Conservation (phyloP, 2,113 vertebrate genomes). For the Forbesichthys agassizii region DNA sequence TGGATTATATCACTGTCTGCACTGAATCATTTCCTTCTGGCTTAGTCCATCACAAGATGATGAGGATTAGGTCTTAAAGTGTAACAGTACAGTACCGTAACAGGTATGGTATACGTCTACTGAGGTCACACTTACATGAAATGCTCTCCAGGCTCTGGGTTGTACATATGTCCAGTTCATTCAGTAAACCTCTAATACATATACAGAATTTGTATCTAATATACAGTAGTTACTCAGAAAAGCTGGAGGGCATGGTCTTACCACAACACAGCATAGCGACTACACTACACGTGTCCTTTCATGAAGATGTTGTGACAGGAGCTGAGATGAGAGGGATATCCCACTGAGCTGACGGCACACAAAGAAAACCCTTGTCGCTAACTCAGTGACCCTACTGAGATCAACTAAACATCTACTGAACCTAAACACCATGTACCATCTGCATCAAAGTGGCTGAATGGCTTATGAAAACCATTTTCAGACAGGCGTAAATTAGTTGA, state of each 20-base stretch:
- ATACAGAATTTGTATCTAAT: conserved; percentile 11
- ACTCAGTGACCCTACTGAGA: conserved; percentile 17
- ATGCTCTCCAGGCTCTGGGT: not conserved
- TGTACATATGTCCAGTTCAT: conserved; percentile 11
- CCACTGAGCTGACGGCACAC: conserved; percentile 24
- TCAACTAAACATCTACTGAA: conserved; percentile 24
- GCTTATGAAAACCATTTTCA: conserved; percentile 60
- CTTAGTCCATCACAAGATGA: conserved; percentile 42
- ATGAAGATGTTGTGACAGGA: not conserved
- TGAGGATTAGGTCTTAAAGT: conserved; percentile 62
- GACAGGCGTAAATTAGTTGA: conserved; percentile 25
- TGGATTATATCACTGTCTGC: conserved; percentile 61
- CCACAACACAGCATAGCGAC: not conserved
- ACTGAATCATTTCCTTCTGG: conserved; percentile 54
- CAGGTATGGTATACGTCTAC: not conserved
- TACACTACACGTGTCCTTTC: not conserved
- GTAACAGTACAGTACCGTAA: conserved; percentile 25
- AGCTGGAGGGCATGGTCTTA: conserved; percentile 6
- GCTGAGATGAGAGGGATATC: not conserved
- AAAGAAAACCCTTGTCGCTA: conserved; percentile 31
- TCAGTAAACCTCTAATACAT: conserved; percentile 15
- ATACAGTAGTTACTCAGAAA: not conserved
- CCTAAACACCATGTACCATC: conserved; percentile 7
- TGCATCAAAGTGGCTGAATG: conserved; percentile 49
- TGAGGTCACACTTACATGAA: not conserved